Conservation (phyloP, 2,113 vertebrate genomes). For the Trematocara stigmaticum region DNA sequence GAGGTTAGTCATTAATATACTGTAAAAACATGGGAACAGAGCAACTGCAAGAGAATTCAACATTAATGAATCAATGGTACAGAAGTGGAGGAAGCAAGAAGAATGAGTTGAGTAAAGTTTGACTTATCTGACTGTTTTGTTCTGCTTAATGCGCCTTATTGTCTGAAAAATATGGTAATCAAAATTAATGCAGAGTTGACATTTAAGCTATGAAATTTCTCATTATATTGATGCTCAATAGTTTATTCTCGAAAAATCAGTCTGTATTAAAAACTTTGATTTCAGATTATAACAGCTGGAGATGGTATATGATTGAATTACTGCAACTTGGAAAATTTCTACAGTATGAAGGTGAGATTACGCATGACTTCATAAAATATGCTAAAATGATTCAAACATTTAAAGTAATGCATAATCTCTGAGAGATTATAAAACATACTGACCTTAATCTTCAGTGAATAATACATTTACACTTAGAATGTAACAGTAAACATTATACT, state of each 20-base stretch:
- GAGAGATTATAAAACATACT: neutral
- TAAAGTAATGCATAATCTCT: neutral
- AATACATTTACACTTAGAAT: neutral
- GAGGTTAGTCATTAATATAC: neutral
- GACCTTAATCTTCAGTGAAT: neutral
- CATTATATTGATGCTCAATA: neutral
- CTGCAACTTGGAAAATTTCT: neutral
- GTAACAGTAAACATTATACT: neutral
- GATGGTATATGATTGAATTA: neutral
- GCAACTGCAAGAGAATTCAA: neutral
- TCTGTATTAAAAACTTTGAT: neutral
- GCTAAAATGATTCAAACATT: neutral
- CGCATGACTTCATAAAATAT: neutral
- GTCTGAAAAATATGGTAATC: neutral
- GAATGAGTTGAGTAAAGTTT: neutral
- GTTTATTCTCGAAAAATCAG: neutral
- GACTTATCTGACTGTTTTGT: neutral
- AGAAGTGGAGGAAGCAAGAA: neutral
- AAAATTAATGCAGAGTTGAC: neutral
- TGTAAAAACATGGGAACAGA: neutral
- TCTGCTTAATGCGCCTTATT: neutral
- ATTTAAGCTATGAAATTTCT: neutral
- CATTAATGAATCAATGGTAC: neutral
- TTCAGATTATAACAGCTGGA: neutral
- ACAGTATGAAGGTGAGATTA: neutral